These are phyloP conservation scores for Cydia pomonella DNA, from an alignment of 1,140 invertebrate genomes.

Conservation along the genomic window DNA sequence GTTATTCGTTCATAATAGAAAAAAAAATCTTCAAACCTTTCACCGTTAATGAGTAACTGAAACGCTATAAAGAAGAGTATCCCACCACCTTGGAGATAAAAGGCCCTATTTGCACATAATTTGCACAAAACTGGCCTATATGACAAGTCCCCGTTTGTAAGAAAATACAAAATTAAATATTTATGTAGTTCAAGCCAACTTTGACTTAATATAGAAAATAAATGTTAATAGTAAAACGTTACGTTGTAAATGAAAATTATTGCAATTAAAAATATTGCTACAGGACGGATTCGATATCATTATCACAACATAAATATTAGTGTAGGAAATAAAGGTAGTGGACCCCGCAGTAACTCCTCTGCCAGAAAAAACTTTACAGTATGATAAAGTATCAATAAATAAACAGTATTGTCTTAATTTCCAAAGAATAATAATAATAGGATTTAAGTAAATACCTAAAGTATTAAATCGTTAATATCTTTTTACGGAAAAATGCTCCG, in stretches of 20 bases:
- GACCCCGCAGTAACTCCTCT: too few species aligned
- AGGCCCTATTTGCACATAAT: neutral
- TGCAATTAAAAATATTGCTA: slow-evolving; percentile 21
- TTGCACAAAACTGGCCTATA: slow-evolving; percentile 3
- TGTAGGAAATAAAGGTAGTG: too few species aligned
- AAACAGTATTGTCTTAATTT: too few species aligned
- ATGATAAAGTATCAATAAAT: too few species aligned
- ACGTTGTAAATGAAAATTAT: slow-evolving; percentile 13
- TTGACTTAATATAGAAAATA: slow-evolving; percentile 30
- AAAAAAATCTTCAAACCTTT: neutral
- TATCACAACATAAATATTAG: slow-evolving; percentile 68
- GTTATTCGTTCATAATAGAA: slow-evolving; percentile 18
- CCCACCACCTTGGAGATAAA: slow-evolving; percentile 13
- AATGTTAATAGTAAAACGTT: slow-evolving; percentile 19
- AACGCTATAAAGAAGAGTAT: neutral
- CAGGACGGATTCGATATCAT: slow-evolving; percentile 59
- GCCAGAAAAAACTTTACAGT: too few species aligned
- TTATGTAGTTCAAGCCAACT: slow-evolving; percentile 55
- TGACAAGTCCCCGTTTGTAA: neutral
- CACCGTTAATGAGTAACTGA: neutral
- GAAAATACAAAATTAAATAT: slow-evolving; percentile 17
- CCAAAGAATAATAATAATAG: too few species aligned
- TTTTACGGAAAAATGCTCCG: too few species aligned
- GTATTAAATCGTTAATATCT: too few species aligned
- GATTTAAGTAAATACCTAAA: too few species aligned